A percentile compares a stretch with the other conserved stretches of the same genome.
These are phyloP conservation scores for Meandrusa payeni DNA, from an alignment of 2,888 invertebrate species.

Conservation along the genomic window DNA sequence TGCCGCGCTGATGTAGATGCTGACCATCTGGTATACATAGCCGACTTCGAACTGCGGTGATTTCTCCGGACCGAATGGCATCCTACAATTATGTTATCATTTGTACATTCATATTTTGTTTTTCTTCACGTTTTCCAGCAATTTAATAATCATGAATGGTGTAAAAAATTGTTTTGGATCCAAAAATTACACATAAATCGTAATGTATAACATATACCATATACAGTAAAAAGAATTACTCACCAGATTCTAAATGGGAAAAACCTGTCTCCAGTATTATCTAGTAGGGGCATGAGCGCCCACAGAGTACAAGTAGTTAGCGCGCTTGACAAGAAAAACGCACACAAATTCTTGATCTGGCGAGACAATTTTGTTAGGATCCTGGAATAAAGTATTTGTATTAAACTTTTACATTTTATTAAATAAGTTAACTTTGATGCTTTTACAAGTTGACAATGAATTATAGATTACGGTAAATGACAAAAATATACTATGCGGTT, in stretches of 20 bases:
- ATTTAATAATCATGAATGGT: no score
- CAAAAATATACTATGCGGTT: no score
- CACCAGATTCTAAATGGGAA: conserved; percentile 70
- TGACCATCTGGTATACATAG: conserved; percentile 56
- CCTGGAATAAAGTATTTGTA: conserved; percentile 40
- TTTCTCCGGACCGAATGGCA: conserved; percentile 54
- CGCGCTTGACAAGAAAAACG: conserved; percentile 54
- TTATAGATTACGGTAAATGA: no score
- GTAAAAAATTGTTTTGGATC: no score
- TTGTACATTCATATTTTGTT: background rate
- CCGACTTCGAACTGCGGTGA: conserved; percentile 58
- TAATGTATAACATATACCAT: no score
- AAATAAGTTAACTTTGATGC: no score
- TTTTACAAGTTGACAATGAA: no score
- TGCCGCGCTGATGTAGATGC: conserved; percentile 57
- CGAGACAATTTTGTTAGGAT: conserved; percentile 42
- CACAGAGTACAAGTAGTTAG: conserved; percentile 55
- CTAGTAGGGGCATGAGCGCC: conserved; percentile 61
- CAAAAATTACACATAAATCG: no score
- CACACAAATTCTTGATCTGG: conserved; percentile 49
- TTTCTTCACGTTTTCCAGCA: no score
- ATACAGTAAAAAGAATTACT: conserved; percentile 31
- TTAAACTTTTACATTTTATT: no score
- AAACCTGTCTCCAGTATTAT: conserved; percentile 43
- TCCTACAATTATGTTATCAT: conserved; percentile 44